Base-by-base conservation (phyloP, 2,797 vertebrate genomes). In the Oreochromis mossambicus region DNA sequence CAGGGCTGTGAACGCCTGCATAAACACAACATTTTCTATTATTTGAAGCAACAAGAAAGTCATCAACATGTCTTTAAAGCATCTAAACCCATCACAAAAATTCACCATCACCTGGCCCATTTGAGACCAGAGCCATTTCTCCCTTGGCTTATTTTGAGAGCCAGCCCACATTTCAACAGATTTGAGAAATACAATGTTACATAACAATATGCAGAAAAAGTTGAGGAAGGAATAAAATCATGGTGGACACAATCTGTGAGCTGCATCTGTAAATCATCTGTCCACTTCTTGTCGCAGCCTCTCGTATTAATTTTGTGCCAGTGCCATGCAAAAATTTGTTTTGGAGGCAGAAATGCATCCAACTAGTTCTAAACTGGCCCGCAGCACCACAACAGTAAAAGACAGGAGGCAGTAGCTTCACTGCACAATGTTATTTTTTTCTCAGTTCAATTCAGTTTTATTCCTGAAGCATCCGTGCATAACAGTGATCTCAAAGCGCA, bases 1-100 rank as follows among this genome's bases (percentile, higher is more conserved):
- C 80, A 99, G 90, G 4, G 98, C 98, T 51, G 98, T 98, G 92
- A 99, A 99, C 0, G 98, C 98, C 98, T 99, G 92, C 88, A 76
- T 10, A 50, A 56, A 58, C 41, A 83, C 11, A 89, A 38, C 46
- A 26, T 41, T 46, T 29, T 14, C 12, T 43, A 8, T 78, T 32
- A 58, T 46, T 56, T 29, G 3, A 41, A 43, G 26, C 26, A 75
- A 50, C 43, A 50, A 50, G 43, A 50, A 32, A 5, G 21, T 75
- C 68, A 50, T 48, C 68, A 50, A 19, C 26, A n/a, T 12, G 5
- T 43, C 52, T 48, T 79, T 6, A 50, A 79, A 15, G 34, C n/a
- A 34, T 34, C 17, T 32, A 48, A 29, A 48, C 14, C 2, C 15
- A 32, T 73, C 68, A n/a, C 10, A 75, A 50, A 29, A 50, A 13